Evolutionary conservation across 2,113 vertebrate genomes (phyloP).

Genomic region (Lycaon pictus): DNA sequence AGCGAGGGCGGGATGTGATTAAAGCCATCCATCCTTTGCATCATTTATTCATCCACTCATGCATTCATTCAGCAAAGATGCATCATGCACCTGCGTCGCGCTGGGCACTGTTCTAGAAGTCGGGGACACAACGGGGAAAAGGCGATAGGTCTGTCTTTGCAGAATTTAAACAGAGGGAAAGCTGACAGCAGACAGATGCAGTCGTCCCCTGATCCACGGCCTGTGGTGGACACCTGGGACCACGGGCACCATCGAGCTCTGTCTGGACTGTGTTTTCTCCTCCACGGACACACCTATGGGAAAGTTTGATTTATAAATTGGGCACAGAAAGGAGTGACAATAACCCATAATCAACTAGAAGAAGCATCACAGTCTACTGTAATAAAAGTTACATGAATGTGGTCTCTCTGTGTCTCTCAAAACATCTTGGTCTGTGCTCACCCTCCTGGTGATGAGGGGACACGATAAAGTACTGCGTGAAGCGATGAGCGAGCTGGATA

Average conservation of each 20-base stretch:
- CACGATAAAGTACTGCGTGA: no score
- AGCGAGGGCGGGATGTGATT: neutral
- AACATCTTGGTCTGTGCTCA: neutral
- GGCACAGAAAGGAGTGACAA: neutral
- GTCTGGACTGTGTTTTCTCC: neutral
- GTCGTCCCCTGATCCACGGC: neutral
- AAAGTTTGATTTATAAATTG: neutral
- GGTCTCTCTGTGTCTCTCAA: neutral
- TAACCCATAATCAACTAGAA: neutral
- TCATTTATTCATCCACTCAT: neutral
- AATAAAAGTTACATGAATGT: neutral
- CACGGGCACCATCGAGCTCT: no score
- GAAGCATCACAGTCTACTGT: neutral
- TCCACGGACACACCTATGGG: neutral
- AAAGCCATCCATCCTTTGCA: neutral
- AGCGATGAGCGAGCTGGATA: neutral
- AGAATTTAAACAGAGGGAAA: neutral
- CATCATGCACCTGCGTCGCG: fast-evolving
- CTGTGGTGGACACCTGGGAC: neutral
- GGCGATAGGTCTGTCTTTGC: neutral
- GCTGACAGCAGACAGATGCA: neutral
- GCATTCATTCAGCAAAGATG: neutral
- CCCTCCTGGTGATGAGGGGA: neutral
- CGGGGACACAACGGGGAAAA: neutral
- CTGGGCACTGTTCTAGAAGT: neutral